Base-by-base conservation (phyloP, 2,797 vertebrate genomes). In the Carcharodon carcharias region DNA sequence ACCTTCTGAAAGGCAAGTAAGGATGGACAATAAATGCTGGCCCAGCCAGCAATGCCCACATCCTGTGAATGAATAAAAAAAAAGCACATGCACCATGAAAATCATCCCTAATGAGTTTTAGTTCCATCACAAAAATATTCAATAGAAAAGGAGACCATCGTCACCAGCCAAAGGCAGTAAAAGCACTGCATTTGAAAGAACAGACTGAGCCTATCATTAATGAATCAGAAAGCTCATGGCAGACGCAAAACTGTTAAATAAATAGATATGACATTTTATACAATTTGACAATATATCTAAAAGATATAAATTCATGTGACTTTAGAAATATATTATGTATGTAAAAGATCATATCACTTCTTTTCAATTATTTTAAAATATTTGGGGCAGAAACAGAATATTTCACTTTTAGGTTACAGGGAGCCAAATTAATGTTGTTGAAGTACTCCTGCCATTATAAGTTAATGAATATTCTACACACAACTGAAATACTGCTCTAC, bases 381-480 rank as follows among this genome's bases (percentile, higher is more conserved):
- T 67, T 67, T 40, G 91, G 26, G 61, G 7, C n/a, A 67, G 61
- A 93, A 40, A n/a, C 21, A 92, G 12, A 63, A 61, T 67, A 93
- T 67, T 93, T 93, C 23, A 45, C 21, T 40, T 93, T 26, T 63
- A 45, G 61, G 45, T 93, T 65, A 91, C 31, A 4, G 54, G 58
- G 1, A 92, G 31, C 5, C 61, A 40, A 23, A 21, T 63, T 63
- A 65, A 65, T 65, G 6, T 18, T 23, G 18, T 63, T 91, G 31
- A 61, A 93, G 26, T 67, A 12, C 61, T 67, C 91, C 40, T 63
- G 61, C 89, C n/a, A 45, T 92, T 93, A 65, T 65, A 65, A n/a
- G 63, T 45, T 93, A 93, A 93, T 93, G 91, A 65, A 93, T 67
- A 21, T 45, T 93, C 91, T 54, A 67, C 45, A 93, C 67, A 45